Percentiles rank a stretch among this genome's conserved stretches.
These are phyloP conservation scores for Brassicogethes aeneus DNA, from an alignment of 2,888 invertebrate genomes.

Conservation along the genomic window DNA sequence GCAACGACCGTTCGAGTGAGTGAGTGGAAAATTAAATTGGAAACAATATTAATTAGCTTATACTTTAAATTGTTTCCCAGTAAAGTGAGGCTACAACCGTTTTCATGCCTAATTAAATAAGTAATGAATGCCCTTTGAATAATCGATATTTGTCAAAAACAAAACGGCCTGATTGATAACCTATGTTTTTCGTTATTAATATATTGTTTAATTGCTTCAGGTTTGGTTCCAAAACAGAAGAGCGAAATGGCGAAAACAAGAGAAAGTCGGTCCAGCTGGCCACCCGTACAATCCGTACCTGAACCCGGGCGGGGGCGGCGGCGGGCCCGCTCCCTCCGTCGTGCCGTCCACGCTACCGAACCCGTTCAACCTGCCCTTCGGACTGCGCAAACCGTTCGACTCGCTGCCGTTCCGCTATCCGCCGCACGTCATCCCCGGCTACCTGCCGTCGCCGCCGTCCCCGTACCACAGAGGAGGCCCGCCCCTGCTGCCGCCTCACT, in stretches of 20 bases:
- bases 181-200: too few relatives aligned
- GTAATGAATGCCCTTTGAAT: too few relatives aligned
- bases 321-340: slow-evolving; percentile 55
- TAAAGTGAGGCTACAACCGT: too few relatives aligned
- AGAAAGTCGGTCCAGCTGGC: slow-evolving; percentile 83
- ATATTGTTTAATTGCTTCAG: too few relatives aligned
- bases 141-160: too few relatives aligned
- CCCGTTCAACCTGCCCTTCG: slow-evolving; percentile 74
- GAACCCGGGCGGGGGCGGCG: slow-evolving; percentile 51
- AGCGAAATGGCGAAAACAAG: slow-evolving; percentile 89
- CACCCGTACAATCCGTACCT: slow-evolving; percentile 86
- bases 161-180: too few relatives aligned
- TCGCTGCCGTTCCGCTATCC: slow-evolving; percentile 66
- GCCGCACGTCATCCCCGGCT: slow-evolving; percentile 50
- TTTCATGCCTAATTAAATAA: too few relatives aligned
- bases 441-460: slow-evolving; percentile 44
- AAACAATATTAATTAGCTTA: too few relatives aligned
- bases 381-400: slow-evolving; percentile 66
- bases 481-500: slow-evolving; percentile 54
- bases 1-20: too few relatives aligned
- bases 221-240: slow-evolving; percentile 91
- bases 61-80: too few relatives aligned
- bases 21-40: too few relatives aligned
- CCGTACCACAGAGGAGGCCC: slow-evolving; percentile 54
- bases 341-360: slow-evolving; percentile 69